phyloP scores from a whole-genome alignment of 2,888 invertebrate genomes.

The Catocala nupta region DNA sequence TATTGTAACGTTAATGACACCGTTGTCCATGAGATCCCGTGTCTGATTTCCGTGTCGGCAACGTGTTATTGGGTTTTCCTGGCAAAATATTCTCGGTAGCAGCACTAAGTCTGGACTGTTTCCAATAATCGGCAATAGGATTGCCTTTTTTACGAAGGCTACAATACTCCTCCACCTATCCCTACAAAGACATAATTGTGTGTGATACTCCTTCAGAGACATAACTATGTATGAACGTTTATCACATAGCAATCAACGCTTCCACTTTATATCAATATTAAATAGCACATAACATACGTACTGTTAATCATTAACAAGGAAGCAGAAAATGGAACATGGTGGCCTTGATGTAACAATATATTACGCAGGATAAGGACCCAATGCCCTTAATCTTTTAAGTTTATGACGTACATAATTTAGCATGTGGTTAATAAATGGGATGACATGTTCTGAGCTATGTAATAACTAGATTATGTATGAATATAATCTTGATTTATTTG shows the following conservation, averaged over 20 bases:
- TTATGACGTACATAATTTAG: slow-evolving; percentile 41
- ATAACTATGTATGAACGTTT: too few relatives aligned
- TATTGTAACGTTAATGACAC: too few relatives aligned
- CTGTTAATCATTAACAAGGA: slow-evolving; percentile 14
- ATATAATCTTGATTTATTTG: neutral
- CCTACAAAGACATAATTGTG: too few relatives aligned
- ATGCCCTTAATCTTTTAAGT: slow-evolving; percentile 42
- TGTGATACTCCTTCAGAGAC: too few relatives aligned
- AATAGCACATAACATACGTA: slow-evolving; percentile 10
- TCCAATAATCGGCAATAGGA: too few relatives aligned
- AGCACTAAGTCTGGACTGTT: too few relatives aligned
- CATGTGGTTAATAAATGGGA: slow-evolving; percentile 25
- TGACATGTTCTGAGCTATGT: neutral
- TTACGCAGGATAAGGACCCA: slow-evolving; percentile 29
- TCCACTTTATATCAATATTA: neutral
- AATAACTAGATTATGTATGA: neutral
- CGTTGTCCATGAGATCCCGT: too few relatives aligned
- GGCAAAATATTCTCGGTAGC: too few relatives aligned
- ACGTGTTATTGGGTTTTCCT: too few relatives aligned
- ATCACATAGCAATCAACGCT: neutral
- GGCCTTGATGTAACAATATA: slow-evolving; percentile 41
- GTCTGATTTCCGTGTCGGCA: too few relatives aligned
- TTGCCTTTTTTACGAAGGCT: too few relatives aligned
- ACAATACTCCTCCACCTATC: too few relatives aligned
- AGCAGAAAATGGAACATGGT: slow-evolving; percentile 22